Base-by-base conservation (phyloP, 1,140 invertebrate genomes). In the Hypothenemus hampei region DNA sequence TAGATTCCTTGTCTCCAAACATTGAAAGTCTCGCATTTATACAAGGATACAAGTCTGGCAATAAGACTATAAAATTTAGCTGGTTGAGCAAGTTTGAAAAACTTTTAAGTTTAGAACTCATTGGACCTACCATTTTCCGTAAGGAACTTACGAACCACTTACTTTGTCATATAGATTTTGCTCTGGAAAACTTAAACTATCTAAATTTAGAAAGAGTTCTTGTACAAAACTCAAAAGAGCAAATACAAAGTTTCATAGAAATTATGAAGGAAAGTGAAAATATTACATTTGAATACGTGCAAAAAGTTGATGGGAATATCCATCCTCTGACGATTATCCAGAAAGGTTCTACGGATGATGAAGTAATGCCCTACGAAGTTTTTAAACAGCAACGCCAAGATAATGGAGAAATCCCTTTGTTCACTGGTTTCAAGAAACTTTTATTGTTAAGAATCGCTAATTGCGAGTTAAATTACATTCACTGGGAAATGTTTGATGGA, bases 401-500 rank as follows among this genome's bases (percentile, higher is more conserved):
- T 49, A 73, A 74, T 47, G 63, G 71, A 15, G 64, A 66, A 31
- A 57, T 76, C 69, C 64, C 72, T 19, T 65, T 76, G 63, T 84
- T 86, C 59, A 75, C 77, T 26, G 78, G 76, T 13, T 74, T 83
- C 47, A 67, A 69, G 20, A 70, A 70, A 46, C 65, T 86, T 11
- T 72, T 75, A 22, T 75, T 83, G 40, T 60, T 85, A 24, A 69
- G 81, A 57, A 75, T 83, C 2, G 74, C 75, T 15, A 70, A 74
- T 19, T 85, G 83, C 59, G 71, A 77, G 18, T 58, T 86, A 16
- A 75, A 77, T 57, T 75, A 81, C 58, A 67, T 85, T 49, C 77
- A 79, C 45, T 85, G 83, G 81, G 79, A 84, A 65, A 82, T 85
- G 78, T 84, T 86, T 61, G 78, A 83, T 49, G 81, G 81, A 11